Evolutionary conservation across 2,113 vertebrate species (phyloP).

Genomic region (Hippocampus mohnikei): DNA sequence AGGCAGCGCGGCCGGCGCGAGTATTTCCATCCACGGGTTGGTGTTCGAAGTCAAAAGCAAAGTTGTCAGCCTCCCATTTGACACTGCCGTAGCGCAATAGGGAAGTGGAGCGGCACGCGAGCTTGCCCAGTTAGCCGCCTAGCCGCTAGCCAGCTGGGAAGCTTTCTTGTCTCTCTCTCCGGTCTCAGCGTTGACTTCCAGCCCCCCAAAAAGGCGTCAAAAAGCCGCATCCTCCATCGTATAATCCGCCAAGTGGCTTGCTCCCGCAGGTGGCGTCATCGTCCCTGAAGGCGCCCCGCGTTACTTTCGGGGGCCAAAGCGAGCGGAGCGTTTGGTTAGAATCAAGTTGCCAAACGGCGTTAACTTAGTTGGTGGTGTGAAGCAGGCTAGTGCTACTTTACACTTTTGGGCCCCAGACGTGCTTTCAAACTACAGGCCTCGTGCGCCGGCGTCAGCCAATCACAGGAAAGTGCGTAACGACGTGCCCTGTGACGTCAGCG

Average conservation of each 20-base stretch:
- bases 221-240: background rate
- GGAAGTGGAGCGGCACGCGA: slow-evolving; percentile 67
- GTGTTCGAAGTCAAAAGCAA: slow-evolving; percentile 27
- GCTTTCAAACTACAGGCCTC: slow-evolving; percentile 65
- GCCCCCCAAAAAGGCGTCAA: background rate
- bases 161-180: slow-evolving; percentile 34
- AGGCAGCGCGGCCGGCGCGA: background rate
- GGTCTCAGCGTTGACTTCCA: slow-evolving; percentile 51
- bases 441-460: slow-evolving; percentile 58
- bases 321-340: background rate
- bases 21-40: slow-evolving; percentile 29
- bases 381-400: slow-evolving; percentile 13
- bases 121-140: slow-evolving; percentile 36
- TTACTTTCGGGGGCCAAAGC: background rate
- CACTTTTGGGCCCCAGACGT: slow-evolving; percentile 32
- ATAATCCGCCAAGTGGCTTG: background rate
- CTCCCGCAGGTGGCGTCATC: background rate
- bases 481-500: slow-evolving; percentile 46
- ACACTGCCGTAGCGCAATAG: slow-evolving; percentile 52
- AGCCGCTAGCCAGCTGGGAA: slow-evolving; percentile 33
- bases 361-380: slow-evolving; percentile 52
- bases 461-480: slow-evolving; percentile 36
- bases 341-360: background rate
- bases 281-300: background rate
- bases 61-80: slow-evolving; percentile 59